Base-by-base conservation (phyloP, 2,113 vertebrate genomes). In the Podilymbus podiceps region DNA sequence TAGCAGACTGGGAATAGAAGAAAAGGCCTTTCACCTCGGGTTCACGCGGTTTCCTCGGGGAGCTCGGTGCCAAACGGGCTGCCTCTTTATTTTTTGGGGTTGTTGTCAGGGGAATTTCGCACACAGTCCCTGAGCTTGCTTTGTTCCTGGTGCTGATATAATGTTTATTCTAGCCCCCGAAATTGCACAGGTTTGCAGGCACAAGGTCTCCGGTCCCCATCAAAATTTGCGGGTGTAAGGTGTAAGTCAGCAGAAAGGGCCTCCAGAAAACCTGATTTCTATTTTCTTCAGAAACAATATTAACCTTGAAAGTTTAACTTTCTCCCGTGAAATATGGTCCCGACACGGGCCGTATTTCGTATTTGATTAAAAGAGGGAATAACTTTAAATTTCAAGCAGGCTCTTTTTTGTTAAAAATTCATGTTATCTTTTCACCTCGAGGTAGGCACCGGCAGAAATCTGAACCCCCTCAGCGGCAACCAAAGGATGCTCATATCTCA, bases 1-100 rank as follows among this genome's bases (percentile, higher is more conserved):
- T 86, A 93, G 89, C 89, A 88, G 93, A 62, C 76, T 86, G 76
- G 94, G 85, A 95, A 74, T 47, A 92, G 96, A 96, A 93, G 88
- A 92, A 95, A 93, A 94, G 79, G 90, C 79, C 90, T 93, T 96
- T 95, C 92, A 88, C 90, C 93, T 84, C 12, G 15, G 62, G 92
- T 90, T 91, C 90, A 52, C 2, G 44, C 3, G 5, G 79, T 83
- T 93, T 93, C 79, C 83, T 94, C 9, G 3, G 93, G 69, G 83
- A 95, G 21, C 56, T 92, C 0, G 1, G 90, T 95, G 95, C 92
- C 92, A 86, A 95, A 90, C 7, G 27, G 73, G 76, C 93, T 90
- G 93, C 79, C 64, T 86, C 72, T 92, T 86, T 90, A 83, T 88
- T 97, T 95, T 95, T 95, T 88, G 71, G 73, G 66, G 83, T 92